Conservation (phyloP, 2,113 vertebrate species). For the Macrotus californicus region DNA sequence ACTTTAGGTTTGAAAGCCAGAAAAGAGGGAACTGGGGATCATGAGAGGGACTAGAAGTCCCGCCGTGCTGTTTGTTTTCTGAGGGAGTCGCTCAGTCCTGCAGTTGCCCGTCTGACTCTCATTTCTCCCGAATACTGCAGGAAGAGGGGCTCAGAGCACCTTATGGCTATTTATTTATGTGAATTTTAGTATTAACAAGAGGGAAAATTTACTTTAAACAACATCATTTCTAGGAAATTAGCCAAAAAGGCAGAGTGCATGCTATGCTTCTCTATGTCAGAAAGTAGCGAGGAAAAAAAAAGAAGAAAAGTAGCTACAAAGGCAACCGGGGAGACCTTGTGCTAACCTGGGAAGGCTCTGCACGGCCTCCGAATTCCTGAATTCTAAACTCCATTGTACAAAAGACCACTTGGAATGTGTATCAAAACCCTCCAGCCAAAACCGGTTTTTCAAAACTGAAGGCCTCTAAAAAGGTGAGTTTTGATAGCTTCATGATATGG, state of each 20-base stretch:
- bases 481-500: fast-evolving
- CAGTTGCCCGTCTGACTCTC: background rate
- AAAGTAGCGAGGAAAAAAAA: background rate
- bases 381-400: background rate
- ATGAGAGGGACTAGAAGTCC: background rate
- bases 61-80: background rate
- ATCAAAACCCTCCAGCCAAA: background rate
- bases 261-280: background rate
- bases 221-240: background rate
- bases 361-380: background rate
- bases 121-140: background rate
- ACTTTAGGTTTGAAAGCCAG: background rate
- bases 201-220: background rate
- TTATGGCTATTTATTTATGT: background rate
- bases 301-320: background rate
- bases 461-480: background rate
- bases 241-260: background rate
- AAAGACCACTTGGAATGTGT: background rate
- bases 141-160: background rate
- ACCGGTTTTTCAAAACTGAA: background rate
- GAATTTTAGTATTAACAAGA: background rate
- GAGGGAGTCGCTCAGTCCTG: background rate
- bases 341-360: fast-evolving
- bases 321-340: background rate
- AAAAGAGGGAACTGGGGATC: background rate